Evolutionary conservation across 2,113 vertebrate species (phyloP), one percentile per base, ranked within the genome.

Genomic region (Sceloporus tristichus): DNA sequence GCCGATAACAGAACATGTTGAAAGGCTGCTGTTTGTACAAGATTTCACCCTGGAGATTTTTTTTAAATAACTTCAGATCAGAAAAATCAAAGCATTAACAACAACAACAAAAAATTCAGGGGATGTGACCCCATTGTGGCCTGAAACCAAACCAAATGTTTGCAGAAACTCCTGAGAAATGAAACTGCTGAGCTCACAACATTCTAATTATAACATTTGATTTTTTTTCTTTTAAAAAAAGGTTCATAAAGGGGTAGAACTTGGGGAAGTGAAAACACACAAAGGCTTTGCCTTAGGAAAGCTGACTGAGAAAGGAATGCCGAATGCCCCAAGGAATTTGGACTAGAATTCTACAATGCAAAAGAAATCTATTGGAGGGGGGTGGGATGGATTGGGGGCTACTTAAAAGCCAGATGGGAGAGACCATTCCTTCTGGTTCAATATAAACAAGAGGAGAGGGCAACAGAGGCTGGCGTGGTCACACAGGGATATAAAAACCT

Each of bases 101-200:
- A 53, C 81, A 59, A 79, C 42, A 59, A 79, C 42, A 84, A 93
- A 94, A 94, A 93, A 91, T 92, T 84, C 90, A 87, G 78, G 94
- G 93, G 92, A 95, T 95, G 91, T 92, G 92, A 96, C 89, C 90
- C 92, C 23, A 86, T 79, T 21, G 82, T 96, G 95, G 95, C 95
- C 71, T 42, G 90, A 94, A 89, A 94, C 95, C 95, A 96, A 96
- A 94, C 90, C 85, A 96, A 96, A 96, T 95, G 93, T 96, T 96
- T 95, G 91, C 91, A 93, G 94, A 92, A 95, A 94, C 91, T 94
- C 95, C 90, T 96, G 94, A 95, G 94, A 96, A 95, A 96, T 95
- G 89, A 92, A 95, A 95, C 91, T 85, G 88, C 95, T 93, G 94
- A 90, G 92, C 94, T 95, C 95, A 95, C 94, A 94, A 93, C 94